Evolutionary conservation across 2,797 vertebrate species (phyloP).

Genomic region (Schizopygopsis malacanthus): DNA sequence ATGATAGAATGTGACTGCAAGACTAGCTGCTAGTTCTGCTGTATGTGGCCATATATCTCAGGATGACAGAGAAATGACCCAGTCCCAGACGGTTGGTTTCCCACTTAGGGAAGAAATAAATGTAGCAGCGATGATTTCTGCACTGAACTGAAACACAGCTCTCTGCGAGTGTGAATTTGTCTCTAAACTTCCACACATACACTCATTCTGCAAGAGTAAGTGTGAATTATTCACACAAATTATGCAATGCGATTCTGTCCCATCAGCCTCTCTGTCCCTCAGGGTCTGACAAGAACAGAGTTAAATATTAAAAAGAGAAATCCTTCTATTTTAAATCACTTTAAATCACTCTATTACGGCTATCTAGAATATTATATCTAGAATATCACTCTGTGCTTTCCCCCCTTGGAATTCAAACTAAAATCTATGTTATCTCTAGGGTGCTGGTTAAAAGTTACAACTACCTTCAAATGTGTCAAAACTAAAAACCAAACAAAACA

Average conservation of each 20-base stretch:
- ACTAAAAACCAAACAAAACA: background rate
- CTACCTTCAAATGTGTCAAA: background rate
- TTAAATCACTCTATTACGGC: background rate
- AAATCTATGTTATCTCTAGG: background rate
- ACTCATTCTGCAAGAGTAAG: conserved; percentile 5
- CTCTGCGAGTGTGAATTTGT: background rate
- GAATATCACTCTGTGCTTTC: background rate
- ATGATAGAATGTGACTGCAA: background rate
- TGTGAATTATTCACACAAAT: conserved; percentile 42
- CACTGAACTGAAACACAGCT: background rate
- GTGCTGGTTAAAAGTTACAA: conserved; percentile 3
- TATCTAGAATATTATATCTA: background rate
- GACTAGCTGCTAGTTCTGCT: background rate
- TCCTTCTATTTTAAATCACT: background rate
- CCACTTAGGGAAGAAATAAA: conserved; percentile 11
- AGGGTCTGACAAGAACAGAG: conserved; percentile 3
- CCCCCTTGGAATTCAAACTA: background rate
- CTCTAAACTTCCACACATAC: background rate
- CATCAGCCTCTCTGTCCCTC: conserved; percentile 10
- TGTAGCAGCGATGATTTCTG: background rate
- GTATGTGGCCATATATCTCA: background rate
- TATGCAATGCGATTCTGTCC: conserved; percentile 17
- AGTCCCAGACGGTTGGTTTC: background rate
- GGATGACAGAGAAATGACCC: background rate
- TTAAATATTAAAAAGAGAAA: conserved; percentile 29